Conservation (phyloP, 2,113 vertebrate species). For the Xenopus laevis region DNA sequence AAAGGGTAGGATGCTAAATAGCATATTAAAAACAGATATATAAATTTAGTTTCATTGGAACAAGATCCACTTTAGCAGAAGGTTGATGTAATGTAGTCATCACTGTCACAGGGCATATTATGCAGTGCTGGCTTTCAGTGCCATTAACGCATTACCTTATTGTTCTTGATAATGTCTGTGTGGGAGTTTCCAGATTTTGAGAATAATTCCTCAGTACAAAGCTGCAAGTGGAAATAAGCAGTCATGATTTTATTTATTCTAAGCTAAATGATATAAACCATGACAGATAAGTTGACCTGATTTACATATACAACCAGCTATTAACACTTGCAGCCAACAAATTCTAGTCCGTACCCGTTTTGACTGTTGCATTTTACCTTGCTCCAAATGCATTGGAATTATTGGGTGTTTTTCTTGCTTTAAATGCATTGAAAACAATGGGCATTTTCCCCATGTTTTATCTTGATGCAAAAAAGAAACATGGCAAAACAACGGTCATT, state of each 20-base stretch:
- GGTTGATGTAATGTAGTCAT: not conserved
- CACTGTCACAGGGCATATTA: not conserved
- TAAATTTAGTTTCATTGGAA: not conserved
- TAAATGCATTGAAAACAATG: too few species aligned
- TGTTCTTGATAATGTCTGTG: conserved; percentile 1
- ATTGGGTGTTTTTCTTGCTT: too few species aligned
- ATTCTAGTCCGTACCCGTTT: too few species aligned
- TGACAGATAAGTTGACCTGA: too few species aligned
- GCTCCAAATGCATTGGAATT: too few species aligned
- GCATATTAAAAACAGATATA: not conserved
- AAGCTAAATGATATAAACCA: too few species aligned
- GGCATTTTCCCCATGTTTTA: too few species aligned
- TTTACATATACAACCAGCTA: too few species aligned
- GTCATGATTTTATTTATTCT: not conserved
- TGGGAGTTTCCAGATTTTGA: not conserved
- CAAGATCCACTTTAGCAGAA: not conserved
- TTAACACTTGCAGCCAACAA: too few species aligned
- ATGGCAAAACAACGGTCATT: too few species aligned
- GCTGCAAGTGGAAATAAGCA: not conserved
- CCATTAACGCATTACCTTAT: not conserved
- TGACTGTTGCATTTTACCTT: too few species aligned
- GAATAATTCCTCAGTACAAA: not conserved
- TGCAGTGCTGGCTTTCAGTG: not conserved
- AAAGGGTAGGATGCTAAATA: not conserved
- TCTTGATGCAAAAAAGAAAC: too few species aligned